phyloP scores from a whole-genome alignment of 2,113 vertebrate species.

The Percina caprodes region DNA sequence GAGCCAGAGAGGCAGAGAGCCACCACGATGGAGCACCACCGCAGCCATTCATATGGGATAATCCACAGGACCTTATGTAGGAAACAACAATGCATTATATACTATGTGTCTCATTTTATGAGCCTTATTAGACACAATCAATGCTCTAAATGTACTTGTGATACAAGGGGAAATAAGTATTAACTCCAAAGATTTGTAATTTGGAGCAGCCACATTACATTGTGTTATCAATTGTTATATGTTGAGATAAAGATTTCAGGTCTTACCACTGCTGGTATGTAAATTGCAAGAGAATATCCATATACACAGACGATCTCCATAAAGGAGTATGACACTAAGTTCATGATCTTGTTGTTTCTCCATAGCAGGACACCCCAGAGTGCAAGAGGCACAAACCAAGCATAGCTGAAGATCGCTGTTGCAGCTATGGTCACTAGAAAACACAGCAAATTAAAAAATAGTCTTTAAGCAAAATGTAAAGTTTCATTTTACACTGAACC shows the following conservation, averaged over 20 bases:
- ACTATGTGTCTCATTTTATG: not conserved
- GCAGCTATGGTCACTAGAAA: conserved; percentile 94
- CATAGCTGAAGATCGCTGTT: conserved; percentile 92
- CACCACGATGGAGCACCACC: conserved; percentile 89
- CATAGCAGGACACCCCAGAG: conserved; percentile 96
- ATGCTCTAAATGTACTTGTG: not conserved
- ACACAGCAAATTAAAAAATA: conserved; percentile 1
- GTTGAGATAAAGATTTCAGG: not conserved
- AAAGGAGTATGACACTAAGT: conserved; percentile 93
- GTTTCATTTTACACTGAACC: not conserved
- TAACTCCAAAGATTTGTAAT: not conserved
- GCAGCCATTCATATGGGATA: conserved; percentile 86
- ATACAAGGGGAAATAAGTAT: not conserved
- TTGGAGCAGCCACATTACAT: not conserved
- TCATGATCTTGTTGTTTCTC: conserved; percentile 94
- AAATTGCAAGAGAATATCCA: conserved; percentile 95
- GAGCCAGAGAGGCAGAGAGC: conserved; percentile 94
- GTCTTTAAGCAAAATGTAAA: not conserved
- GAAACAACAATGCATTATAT: conserved; percentile 8
- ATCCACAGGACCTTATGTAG: conserved; percentile 91
- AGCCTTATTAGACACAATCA: not conserved
- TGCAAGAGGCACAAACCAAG: conserved; percentile 93
- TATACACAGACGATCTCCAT: conserved; percentile 97
- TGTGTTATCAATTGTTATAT: not conserved
- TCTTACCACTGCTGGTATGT: conserved; percentile 95